These are phyloP conservation scores for Drosophila nigricruria DNA, from an alignment of 2,888 invertebrate species.

Conservation along the genomic window DNA sequence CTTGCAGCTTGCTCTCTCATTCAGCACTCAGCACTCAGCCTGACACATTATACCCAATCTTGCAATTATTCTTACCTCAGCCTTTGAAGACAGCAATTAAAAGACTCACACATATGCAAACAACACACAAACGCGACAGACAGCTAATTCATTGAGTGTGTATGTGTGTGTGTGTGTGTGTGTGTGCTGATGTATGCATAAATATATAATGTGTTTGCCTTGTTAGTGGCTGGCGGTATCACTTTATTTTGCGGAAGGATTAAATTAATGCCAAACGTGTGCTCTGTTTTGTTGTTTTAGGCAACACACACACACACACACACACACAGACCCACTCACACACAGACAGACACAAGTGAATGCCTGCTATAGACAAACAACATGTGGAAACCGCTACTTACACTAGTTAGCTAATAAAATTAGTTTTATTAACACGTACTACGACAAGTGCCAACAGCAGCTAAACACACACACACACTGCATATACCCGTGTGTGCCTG, in stretches of 20 bases:
- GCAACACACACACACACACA: conserved; percentile 45
- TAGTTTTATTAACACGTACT: conserved; percentile 83
- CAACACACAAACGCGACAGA: conserved; percentile 43
- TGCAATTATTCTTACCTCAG: conserved; percentile 82
- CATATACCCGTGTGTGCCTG: neutral
- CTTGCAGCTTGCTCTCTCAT: conserved; percentile 38
- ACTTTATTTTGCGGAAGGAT: conserved; percentile 84
- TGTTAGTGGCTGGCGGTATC: conserved; percentile 82
- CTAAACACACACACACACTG: conserved; percentile 33
- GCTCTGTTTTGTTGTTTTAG: conserved; percentile 62
- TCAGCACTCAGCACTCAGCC: conserved; percentile 53
- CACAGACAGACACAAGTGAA: conserved; percentile 24
- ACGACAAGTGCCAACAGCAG: conserved; percentile 63
- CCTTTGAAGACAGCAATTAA: conserved; percentile 75
- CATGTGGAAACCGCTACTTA: conserved; percentile 77
- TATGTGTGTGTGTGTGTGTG: conserved; percentile 32
- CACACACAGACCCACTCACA: conserved; percentile 38
- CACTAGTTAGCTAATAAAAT: conserved; percentile 81
- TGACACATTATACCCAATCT: conserved; percentile 82
- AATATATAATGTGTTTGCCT: conserved; percentile 81
- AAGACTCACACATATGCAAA: conserved; percentile 57
- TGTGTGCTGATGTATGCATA: conserved; percentile 59
- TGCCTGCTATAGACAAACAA: conserved; percentile 64
- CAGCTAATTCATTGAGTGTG: conserved; percentile 49
- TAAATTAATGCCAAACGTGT: conserved; percentile 81